phyloP scores from a whole-genome alignment of 1,140 invertebrate genomes.

The Drosophila simulans region DNA sequence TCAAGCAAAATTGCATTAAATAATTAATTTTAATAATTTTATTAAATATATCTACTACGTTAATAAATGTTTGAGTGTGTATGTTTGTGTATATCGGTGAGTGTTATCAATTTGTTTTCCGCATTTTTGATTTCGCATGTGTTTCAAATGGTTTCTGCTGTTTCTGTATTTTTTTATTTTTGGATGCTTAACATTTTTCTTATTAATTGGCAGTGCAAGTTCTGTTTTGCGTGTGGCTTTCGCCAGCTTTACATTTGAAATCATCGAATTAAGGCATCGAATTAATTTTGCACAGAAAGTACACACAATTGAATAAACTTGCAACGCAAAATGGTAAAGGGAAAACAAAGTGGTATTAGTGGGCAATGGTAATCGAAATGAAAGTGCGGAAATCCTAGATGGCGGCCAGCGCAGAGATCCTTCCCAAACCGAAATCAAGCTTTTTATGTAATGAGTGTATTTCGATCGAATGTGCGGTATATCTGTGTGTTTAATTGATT shows the following conservation, averaged over 20 bases:
- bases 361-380: conserved; percentile 16
- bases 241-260: conserved; percentile 12
- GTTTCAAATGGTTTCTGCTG: conserved; percentile 25
- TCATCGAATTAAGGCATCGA: conserved; percentile 23
- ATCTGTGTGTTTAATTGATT: conserved; percentile 26
- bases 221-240: conserved; percentile 38
- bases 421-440: conserved; percentile 27
- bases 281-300: conserved; percentile 23
- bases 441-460: conserved; percentile 7
- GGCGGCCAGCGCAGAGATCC: conserved; percentile 65
- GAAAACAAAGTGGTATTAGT: conserved; percentile 11
- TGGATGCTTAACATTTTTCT: conserved; percentile 42
- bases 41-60: conserved; percentile 68
- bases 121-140: conserved; percentile 46
- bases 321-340: conserved; percentile 10
- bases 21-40: conserved; percentile 62
- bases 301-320: conserved; percentile 29
- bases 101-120: conserved; percentile 17
- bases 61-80: conserved; percentile 45
- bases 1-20: conserved; percentile 68
- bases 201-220: conserved; percentile 75
- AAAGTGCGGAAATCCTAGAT: conserved; percentile 23
- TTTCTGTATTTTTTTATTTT: conserved; percentile 19
- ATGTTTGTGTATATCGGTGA: conserved; percentile 3
- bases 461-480: conserved; percentile 1